Conservation (phyloP, 2,113 vertebrate species). For the Saimiri boliviensis region DNA sequence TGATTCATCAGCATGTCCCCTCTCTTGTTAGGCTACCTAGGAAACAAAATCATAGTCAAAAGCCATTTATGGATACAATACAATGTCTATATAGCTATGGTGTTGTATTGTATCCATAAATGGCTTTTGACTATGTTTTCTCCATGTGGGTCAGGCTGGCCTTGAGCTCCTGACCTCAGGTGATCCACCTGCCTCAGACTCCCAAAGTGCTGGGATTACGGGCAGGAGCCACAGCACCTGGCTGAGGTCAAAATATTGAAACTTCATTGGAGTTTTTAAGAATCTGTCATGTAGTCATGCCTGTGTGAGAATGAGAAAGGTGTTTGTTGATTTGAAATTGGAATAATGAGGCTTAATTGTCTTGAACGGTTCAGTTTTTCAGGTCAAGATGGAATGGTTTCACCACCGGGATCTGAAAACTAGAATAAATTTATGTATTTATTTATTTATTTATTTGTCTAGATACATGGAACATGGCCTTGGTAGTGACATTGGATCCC, state of each 20-base stretch:
- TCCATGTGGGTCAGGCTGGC: too few relatives aligned
- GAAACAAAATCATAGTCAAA: background rate
- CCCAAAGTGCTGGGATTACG: too few relatives aligned
- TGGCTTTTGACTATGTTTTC: too few relatives aligned
- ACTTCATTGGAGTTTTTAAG: background rate
- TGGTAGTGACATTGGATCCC: background rate
- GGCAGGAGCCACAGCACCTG: too few relatives aligned
- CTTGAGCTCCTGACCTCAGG: too few relatives aligned
- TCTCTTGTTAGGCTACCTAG: background rate
- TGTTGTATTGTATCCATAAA: too few relatives aligned
- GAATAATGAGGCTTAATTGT: background rate
- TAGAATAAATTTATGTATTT: background rate
- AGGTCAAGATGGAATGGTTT: background rate
- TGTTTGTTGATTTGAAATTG: background rate
- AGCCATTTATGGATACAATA: background rate
- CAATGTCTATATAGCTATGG: background rate
- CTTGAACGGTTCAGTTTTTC: background rate
- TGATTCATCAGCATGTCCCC: background rate
- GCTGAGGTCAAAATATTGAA: background rate
- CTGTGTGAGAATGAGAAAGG: background rate
- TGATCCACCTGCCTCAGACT: too few relatives aligned
- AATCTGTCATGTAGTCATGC: background rate
- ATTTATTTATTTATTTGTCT: background rate
- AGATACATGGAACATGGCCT: background rate
- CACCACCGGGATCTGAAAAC: background rate